These are phyloP conservation scores for Oreochromis aureus DNA, from an alignment of 2,113 vertebrate species.

Conservation along the genomic window DNA sequence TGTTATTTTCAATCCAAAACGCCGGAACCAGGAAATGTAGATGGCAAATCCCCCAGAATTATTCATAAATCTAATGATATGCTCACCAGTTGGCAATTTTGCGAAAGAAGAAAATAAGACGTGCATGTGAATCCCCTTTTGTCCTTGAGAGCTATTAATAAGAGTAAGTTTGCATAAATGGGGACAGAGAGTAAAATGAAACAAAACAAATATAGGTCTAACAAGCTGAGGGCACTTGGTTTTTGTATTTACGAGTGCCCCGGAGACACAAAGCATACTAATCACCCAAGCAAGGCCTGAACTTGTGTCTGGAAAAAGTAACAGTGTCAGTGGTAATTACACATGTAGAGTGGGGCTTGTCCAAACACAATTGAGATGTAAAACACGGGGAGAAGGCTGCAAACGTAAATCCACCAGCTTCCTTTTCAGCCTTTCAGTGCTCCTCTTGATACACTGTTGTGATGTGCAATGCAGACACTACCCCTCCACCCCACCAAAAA, in stretches of 20 bases:
- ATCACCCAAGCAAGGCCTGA: slow-evolving; percentile 51
- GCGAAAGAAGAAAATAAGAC: slow-evolving; percentile 53
- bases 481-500: neutral
- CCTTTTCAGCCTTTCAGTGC: slow-evolving; percentile 3
- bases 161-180: slow-evolving; percentile 56
- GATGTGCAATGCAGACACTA: slow-evolving; percentile 68
- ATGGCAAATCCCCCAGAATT: slow-evolving; percentile 57
- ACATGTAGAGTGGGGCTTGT: slow-evolving; percentile 60
- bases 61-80: slow-evolving; percentile 66
- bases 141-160: slow-evolving; percentile 72
- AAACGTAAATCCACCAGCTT: slow-evolving; percentile 51
- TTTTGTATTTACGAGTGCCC: slow-evolving; percentile 63
- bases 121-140: slow-evolving; percentile 52
- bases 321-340: slow-evolving; percentile 71
- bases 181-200: slow-evolving; percentile 41
- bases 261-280: slow-evolving; percentile 59
- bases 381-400: slow-evolving; percentile 49
- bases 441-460: slow-evolving; percentile 44
- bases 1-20: slow-evolving; percentile 50
- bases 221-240: slow-evolving; percentile 14
- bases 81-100: slow-evolving; percentile 45
- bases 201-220: slow-evolving; percentile 64
- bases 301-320: slow-evolving; percentile 63
- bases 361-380: slow-evolving; percentile 72
- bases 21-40: slow-evolving; percentile 54